phyloP scores from a whole-genome alignment of 2,797 vertebrate species.

The Acanthiza pusilla region DNA sequence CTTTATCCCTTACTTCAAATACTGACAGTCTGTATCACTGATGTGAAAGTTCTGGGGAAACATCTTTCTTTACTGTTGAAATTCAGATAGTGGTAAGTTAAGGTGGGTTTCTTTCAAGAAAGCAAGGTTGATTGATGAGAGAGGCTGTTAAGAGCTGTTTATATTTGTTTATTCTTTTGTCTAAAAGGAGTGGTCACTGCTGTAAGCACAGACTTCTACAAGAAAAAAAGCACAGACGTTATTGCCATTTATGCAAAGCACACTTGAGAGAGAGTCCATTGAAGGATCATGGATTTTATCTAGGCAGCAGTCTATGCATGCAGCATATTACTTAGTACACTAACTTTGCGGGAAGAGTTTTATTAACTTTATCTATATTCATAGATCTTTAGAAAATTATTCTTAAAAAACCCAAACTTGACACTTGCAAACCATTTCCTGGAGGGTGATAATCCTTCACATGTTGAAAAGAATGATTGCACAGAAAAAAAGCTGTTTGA shows the following conservation, averaged over 20 bases:
- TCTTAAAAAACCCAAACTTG: neutral
- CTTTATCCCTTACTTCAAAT: neutral
- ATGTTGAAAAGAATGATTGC: neutral
- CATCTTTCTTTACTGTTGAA: neutral
- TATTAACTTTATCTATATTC: neutral
- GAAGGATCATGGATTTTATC: neutral
- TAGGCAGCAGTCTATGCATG: neutral
- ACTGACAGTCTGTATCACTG: neutral
- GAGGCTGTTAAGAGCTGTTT: neutral
- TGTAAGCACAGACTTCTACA: neutral
- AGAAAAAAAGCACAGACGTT: neutral
- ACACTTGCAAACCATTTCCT: neutral
- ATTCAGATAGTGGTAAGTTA: neutral
- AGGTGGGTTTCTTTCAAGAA: neutral
- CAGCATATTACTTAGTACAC: neutral
- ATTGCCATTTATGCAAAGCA: neutral
- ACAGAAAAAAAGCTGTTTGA: neutral
- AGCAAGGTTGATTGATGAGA: neutral
- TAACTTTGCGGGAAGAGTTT: neutral
- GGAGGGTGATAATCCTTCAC: neutral
- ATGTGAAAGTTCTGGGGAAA: neutral
- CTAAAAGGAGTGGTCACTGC: neutral
- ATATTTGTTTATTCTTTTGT: neutral
- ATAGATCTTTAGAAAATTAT: neutral
- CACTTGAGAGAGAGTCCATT: neutral